Conservation (phyloP, 2,113 vertebrate genomes). For the Corydoras maculifer region DNA sequence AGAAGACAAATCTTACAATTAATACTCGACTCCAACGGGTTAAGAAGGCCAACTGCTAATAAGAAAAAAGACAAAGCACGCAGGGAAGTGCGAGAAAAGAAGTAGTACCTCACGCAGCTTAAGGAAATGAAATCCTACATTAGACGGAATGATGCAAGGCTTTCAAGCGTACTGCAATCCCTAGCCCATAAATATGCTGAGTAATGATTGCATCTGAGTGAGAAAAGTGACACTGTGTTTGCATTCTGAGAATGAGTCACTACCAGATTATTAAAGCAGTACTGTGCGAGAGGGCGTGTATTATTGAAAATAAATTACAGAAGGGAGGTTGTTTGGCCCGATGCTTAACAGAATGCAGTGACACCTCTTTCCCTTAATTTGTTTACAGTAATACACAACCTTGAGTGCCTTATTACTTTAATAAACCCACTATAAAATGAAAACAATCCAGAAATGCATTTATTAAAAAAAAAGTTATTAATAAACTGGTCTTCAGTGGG, state of each 20-base stretch:
- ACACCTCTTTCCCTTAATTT: too few species aligned
- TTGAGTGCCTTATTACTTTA: too few species aligned
- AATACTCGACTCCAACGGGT: constrained; percentile 22
- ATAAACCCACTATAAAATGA: too few species aligned
- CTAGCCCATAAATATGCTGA: constrained; percentile 64
- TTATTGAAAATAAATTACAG: constrained; percentile 32
- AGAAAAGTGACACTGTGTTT: constrained; percentile 58
- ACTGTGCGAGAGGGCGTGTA: too few species aligned
- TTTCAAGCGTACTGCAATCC: constrained; percentile 48
- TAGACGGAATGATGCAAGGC: constrained; percentile 52
- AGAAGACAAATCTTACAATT: constrained; percentile 38
- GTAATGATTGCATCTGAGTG: constrained; percentile 58
- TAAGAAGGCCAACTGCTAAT: constrained; percentile 30
- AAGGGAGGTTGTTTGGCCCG: constrained; percentile 30
- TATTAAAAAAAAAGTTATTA: too few species aligned
- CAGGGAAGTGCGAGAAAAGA: neutral
- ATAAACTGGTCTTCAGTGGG: too few species aligned
- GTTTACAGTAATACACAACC: too few species aligned
- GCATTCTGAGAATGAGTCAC: constrained; percentile 48
- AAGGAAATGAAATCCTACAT: constrained; percentile 63
- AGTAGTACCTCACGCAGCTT: constrained; percentile 50
- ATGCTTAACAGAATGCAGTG: neutral
- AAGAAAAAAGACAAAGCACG: constrained; percentile 15
- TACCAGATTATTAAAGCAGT: constrained; percentile 51
- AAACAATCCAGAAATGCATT: too few species aligned